Percentiles rank a stretch among this genome's conserved stretches.
phyloP scores from a whole-genome alignment of 2,888 invertebrate species.

The Mechanitis messenoides region DNA sequence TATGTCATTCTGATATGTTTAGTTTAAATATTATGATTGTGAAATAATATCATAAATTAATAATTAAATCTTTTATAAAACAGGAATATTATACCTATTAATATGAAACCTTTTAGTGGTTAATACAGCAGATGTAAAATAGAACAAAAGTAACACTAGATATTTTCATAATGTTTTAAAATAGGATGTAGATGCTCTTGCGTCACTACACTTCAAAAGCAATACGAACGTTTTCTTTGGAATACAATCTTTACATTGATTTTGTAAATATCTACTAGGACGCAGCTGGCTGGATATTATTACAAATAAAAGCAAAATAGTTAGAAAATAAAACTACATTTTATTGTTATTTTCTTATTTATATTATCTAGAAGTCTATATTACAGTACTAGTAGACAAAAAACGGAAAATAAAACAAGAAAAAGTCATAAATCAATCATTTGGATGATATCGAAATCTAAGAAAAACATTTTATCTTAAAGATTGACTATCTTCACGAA shows the following conservation, averaged over 20 bases:
- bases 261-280: conserved; percentile 29
- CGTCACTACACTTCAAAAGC: conserved; percentile 17
- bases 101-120: background rate
- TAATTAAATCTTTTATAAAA: no score
- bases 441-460: conserved; percentile 9
- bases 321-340: background rate
- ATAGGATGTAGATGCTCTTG: conserved; percentile 9
- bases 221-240: conserved; percentile 18
- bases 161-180: conserved; percentile 3
- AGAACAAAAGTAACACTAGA: conserved; percentile 2
- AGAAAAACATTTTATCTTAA: conserved; percentile 10
- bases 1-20: conserved; percentile 14
- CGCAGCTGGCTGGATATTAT: conserved; percentile 32
- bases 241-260: conserved; percentile 29
- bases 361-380: conserved; percentile 1
- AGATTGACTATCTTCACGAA: conserved; percentile 35
- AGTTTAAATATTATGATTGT: background rate
- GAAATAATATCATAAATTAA: background rate
- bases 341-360: conserved; percentile 33
- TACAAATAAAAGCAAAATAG: conserved; percentile 23
- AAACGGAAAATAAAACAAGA: conserved; percentile 1
- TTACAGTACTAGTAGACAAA: background rate
- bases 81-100: no score
- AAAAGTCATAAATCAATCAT: conserved; percentile 9
- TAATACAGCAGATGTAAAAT: background rate